Evolutionary conservation across 2,797 vertebrate genomes (phyloP).

Genomic region (Sternarchorhynchus goeldii): DNA sequence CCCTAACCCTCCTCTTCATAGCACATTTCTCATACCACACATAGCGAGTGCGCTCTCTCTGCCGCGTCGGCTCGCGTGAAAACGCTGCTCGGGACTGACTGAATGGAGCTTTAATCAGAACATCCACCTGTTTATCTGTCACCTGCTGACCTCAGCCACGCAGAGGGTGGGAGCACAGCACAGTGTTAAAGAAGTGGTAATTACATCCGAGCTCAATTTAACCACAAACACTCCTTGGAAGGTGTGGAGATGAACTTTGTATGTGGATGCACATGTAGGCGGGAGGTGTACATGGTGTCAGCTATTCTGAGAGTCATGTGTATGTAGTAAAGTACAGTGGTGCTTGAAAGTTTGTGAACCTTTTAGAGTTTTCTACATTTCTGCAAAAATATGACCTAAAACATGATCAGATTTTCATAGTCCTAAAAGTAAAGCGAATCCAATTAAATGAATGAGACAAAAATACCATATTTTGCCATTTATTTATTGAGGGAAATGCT

Average conservation of each 20-base stretch:
- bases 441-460: no score
- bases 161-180: not conserved
- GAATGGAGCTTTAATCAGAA: not conserved
- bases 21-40: not conserved
- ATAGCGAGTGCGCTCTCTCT: not conserved
- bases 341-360: no score
- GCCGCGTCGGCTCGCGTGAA: not conserved
- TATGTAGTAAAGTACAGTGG: not conserved
- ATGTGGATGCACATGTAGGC: not conserved
- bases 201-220: conserved; percentile 16
- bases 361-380: no score
- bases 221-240: not conserved
- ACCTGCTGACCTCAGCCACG: not conserved
- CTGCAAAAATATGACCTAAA: no score
- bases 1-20: no score
- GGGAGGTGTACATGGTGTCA: not conserved
- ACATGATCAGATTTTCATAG: no score
- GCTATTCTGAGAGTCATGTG: conserved; percentile 5
- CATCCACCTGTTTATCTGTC: conserved; percentile 8
- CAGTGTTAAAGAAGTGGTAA: conserved; percentile 6
- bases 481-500: no score
- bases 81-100: not conserved
- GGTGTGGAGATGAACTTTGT: conserved; percentile 8
- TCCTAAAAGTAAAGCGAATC: no score
- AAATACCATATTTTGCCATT: no score